Base-by-base conservation (phyloP, 2,797 vertebrate species). In the Trichosurus vulpecula region DNA sequence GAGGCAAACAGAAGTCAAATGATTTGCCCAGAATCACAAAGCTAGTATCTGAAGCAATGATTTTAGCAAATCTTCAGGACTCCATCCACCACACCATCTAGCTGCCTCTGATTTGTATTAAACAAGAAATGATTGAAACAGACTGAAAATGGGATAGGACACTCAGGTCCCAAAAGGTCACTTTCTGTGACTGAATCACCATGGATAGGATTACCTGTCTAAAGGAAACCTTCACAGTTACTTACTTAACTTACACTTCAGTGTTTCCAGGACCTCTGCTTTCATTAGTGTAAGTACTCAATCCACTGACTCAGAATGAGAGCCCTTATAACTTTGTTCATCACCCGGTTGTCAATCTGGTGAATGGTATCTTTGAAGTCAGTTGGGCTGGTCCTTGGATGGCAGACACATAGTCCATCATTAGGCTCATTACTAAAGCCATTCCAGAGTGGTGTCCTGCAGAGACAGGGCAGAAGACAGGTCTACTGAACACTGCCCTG, bases 161-260 rank as follows among this genome's bases (percentile, higher is more conserved):
- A 87, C 31, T 47, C 90, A 89, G 22, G 58, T 95, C 53, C 91
- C 2, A 41, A 35, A 51, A 90, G 51, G 56, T 52, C 61, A 91
- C 92, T 22, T 5, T 93, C 52, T 92, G 91, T 92, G 54, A 95
- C 22, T 90, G 92, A 94, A 6, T 54, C 19, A 55, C 12, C 52
- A 92, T 56, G 52, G 94, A 9, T 92, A 25, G 22, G n/a, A 35
- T 30, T 53, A 31, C 11, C n/a, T 81, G 25, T 92, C 91, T 66
- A 57, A 1, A 96, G 61, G 56, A 94, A 94, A 56, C 14, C 52
- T 91, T 94, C 89, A 30, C 35, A 91, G 61, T 89, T 6, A 90
- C 92, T 91, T 35, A 31, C 9, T 66, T 66, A 66, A n/a, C 12
- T 66, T 66, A 66, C 5, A 66, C 13, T 66, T 66, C n/a, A 35